Evolutionary conservation across 2,888 invertebrate genomes (phyloP).

Genomic region (Nephrotoma appendiculata): DNA sequence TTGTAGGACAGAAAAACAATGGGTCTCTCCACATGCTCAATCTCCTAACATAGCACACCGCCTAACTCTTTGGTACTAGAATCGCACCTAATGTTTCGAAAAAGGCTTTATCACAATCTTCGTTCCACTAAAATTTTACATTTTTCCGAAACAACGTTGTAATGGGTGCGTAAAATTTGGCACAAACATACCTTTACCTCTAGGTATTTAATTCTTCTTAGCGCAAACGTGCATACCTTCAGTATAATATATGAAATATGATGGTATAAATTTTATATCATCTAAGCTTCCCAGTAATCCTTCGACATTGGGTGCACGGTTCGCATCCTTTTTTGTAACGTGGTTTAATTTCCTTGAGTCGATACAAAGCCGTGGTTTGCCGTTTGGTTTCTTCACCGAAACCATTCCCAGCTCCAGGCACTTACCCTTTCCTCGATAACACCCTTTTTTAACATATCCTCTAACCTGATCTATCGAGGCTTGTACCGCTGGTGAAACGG

Average conservation of each 20-base stretch:
- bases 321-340: background rate
- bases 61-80: background rate
- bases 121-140: background rate
- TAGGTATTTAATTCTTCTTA: too few species aligned
- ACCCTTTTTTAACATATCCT: slow-evolving; percentile 18
- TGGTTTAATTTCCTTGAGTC: background rate
- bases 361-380: background rate
- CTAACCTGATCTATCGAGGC: slow-evolving; percentile 17
- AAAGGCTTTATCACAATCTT: background rate
- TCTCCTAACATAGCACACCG: background rate
- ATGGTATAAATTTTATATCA: too few species aligned
- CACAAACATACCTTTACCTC: too few species aligned
- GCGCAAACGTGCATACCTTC: too few species aligned
- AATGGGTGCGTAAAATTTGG: background rate
- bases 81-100: background rate
- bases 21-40: background rate
- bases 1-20: background rate
- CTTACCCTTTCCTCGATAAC: too few species aligned
- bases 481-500: slow-evolving; percentile 13
- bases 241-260: too few species aligned
- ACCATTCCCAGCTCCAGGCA: slow-evolving; percentile 19
- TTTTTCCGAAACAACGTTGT: background rate
- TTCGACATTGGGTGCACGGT: slow-evolving; percentile 1
- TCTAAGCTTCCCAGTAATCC: too few species aligned
- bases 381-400: slow-evolving; percentile 13